Percentiles rank a stretch among this genome's conserved stretches.
These are phyloP conservation scores for Drosophila arawakana DNA, from an alignment of 1,140 invertebrate species.

Conservation along the genomic window DNA sequence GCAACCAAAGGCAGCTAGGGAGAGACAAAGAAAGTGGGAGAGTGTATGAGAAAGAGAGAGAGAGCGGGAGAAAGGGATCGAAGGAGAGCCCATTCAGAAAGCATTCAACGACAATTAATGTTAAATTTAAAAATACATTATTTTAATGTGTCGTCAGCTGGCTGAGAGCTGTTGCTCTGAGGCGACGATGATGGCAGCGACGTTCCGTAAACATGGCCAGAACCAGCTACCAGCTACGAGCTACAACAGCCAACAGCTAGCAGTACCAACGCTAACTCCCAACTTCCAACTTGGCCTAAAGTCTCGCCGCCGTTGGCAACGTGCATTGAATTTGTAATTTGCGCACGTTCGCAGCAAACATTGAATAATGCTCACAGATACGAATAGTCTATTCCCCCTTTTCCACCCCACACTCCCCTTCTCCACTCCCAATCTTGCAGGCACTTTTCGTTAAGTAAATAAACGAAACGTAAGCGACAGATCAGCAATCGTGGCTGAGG, in stretches of 20 bases:
- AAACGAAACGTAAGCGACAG: constrained; percentile 57
- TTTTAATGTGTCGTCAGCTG: constrained; percentile 78
- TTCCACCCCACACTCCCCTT: neutral
- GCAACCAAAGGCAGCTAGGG: neutral
- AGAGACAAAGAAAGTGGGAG: too few relatives aligned
- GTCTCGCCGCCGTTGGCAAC: constrained; percentile 65
- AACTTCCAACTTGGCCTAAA: constrained; percentile 27
- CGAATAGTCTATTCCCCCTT: constrained; percentile 17
- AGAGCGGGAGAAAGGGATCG: constrained; percentile 23
- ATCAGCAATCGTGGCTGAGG: constrained; percentile 33
- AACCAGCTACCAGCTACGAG: constrained; percentile 18
- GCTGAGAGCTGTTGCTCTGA: constrained; percentile 41
- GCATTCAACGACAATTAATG: constrained; percentile 79
- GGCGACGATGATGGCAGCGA: constrained; percentile 57
- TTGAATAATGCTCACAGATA: constrained; percentile 81
- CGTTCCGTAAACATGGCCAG: constrained; percentile 53
- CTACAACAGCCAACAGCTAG: constrained; percentile 3
- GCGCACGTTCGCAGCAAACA: constrained; percentile 76
- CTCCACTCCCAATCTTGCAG: constrained; percentile 3
- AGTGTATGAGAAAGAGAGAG: constrained; percentile 9
- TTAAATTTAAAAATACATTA: constrained; percentile 83
- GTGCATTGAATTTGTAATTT: constrained; percentile 83
- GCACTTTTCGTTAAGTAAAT: constrained; percentile 74
- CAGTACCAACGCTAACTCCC: neutral
- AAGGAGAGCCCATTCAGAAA: constrained; percentile 50